A percentile compares a stretch with the other conserved stretches of the same genome.
Conservation (phyloP, 2,113 vertebrate species). For the Myotis yumanensis region DNA sequence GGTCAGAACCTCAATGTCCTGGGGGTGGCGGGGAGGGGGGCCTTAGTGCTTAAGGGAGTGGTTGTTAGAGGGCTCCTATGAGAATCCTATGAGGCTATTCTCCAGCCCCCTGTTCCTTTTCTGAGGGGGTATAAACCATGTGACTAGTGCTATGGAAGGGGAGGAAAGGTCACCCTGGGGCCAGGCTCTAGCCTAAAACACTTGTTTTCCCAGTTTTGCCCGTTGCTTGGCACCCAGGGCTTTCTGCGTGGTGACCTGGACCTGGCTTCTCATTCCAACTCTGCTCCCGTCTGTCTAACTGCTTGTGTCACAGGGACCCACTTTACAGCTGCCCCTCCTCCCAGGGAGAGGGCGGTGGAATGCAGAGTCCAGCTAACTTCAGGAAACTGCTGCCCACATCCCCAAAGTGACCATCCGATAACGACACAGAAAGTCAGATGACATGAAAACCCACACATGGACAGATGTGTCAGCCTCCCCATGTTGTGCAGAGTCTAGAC, state of each 20-base stretch:
- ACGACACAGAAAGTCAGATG: neutral
- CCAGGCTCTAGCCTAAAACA: neutral
- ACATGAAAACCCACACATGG: neutral
- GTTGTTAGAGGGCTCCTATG: no score
- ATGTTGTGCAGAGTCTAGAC: no score
- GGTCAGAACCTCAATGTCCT: neutral
- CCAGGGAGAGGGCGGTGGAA: rapidly evolving
- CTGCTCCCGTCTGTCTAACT: neutral
- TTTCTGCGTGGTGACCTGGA: neutral
- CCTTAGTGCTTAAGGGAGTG: no score
- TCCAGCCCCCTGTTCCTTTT: no score
- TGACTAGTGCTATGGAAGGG: no score
- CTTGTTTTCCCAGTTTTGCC: neutral
- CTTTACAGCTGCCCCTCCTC: neutral
- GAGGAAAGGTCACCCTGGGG: no score
- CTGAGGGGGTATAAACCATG: no score
- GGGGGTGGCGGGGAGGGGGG: neutral
- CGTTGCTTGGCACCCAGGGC: neutral
- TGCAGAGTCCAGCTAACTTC: neutral
- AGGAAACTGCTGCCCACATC: neutral
- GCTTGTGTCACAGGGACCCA: neutral
- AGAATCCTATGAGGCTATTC: no score
- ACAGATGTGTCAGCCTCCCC: neutral
- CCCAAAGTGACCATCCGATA: neutral
- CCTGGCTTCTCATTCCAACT: neutral